Conservation (phyloP, 2,797 vertebrate genomes). For the Poecilia wingei region DNA sequence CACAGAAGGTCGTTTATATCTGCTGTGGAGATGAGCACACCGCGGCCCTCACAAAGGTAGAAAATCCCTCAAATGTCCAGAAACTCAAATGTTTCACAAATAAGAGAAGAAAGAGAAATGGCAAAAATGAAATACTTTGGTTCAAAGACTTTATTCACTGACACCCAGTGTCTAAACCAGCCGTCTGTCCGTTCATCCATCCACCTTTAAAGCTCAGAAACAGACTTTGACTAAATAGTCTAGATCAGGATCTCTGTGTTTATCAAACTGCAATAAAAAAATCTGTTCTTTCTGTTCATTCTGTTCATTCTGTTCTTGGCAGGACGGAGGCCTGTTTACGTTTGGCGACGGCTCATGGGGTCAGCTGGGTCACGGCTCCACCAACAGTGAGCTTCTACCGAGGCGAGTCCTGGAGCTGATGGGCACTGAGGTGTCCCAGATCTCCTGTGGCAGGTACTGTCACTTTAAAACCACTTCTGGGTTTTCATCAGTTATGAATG, state of each 20-base stretch:
- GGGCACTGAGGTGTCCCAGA: slow-evolving; percentile 93
- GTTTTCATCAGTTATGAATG: not conserved
- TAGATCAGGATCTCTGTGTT: not conserved
- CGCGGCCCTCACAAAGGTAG: slow-evolving; percentile 95
- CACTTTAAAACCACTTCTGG: not conserved
- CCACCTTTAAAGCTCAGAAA: not conserved
- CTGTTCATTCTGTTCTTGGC: slow-evolving; percentile 19
- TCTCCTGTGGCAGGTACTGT: slow-evolving; percentile 88
- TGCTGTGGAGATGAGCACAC: slow-evolving; percentile 97
- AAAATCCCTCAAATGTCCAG: not conserved
- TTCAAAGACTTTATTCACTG: not conserved
- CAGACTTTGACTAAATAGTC: not conserved
- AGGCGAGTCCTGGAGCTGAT: slow-evolving; percentile 91
- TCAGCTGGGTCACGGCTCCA: slow-evolving; percentile 90
- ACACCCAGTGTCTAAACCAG: not conserved
- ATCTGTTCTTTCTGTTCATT: not conserved
- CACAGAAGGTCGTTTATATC: slow-evolving; percentile 96
- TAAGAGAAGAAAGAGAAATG: not conserved
- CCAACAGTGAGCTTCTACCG: slow-evolving; percentile 88
- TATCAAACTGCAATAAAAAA: not conserved
- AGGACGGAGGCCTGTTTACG: slow-evolving; percentile 93
- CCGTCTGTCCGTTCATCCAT: not conserved
- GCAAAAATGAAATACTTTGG: not conserved
- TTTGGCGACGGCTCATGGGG: slow-evolving; percentile 89
- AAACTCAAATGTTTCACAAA: not conserved